phyloP scores from a whole-genome alignment of 2,888 invertebrate genomes.

The Coremacera marginata region DNA sequence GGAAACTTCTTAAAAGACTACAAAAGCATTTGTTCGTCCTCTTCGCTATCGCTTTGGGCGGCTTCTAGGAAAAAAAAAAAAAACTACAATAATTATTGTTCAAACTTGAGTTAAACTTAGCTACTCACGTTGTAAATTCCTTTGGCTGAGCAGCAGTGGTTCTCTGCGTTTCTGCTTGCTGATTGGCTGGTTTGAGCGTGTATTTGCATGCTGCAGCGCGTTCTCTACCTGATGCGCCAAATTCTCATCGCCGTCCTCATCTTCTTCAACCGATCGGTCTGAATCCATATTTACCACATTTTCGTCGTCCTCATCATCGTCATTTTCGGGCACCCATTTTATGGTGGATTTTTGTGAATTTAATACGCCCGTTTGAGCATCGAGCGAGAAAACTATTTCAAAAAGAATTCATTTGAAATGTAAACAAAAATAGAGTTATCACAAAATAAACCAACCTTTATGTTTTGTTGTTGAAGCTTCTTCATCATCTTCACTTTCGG shows the following conservation, averaged over 20 bases:
- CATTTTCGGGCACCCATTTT: conserved; percentile 54
- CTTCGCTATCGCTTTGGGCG: conserved; percentile 55
- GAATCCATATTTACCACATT: conserved; percentile 47
- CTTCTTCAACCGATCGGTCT: conserved; percentile 41
- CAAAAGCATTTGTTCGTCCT: conserved; percentile 54
- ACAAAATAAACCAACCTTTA: conserved; percentile 29
- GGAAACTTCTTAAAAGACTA: conserved; percentile 17
- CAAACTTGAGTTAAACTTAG: neutral
- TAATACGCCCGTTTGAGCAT: conserved; percentile 42
- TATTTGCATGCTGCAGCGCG: conserved; percentile 41
- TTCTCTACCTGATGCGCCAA: conserved; percentile 48
- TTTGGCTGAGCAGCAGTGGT: conserved; percentile 38
- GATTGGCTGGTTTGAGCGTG: conserved; percentile 43
- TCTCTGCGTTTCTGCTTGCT: conserved; percentile 44
- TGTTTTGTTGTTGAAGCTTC: conserved; percentile 8
- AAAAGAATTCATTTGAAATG: neutral
- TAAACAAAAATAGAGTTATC: neutral
- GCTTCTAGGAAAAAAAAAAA: conserved; percentile 39
- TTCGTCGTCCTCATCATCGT: conserved; percentile 48
- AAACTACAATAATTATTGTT: neutral
- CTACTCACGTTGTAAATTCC: conserved; percentile 34
- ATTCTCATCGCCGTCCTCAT: conserved; percentile 45
- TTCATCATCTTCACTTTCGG: conserved; percentile 40
- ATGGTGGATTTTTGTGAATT: conserved; percentile 46
- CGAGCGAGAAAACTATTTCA: conserved; percentile 48